Evolutionary conservation across 2,888 invertebrate genomes (phyloP), one percentile per base, ranked within the genome.

Genomic region (Conus canariensis): DNA sequence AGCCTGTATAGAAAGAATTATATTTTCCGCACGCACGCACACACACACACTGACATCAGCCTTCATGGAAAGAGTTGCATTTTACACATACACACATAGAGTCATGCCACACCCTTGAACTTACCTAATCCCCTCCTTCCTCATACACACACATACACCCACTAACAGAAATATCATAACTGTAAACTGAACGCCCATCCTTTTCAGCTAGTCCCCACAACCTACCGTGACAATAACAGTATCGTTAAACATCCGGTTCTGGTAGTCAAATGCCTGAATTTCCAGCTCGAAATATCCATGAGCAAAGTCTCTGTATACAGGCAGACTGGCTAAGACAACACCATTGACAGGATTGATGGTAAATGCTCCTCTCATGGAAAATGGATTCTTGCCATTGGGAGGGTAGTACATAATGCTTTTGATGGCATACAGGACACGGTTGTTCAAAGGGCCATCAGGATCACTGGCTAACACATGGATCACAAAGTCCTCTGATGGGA

Each of bases 251-350:
- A 80, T 25, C 0, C 91, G 74, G n/a, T 93, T 92, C 7, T 83
- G 19, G 16, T 59, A n/a, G 83, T 95, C 95, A 59, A 92, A 92
- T 7, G 94, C 95, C 82, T 89, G 90, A 8, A 95, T 89, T 1
- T 88, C 90, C 10, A 95, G 86, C 8, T 90, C 87, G 91, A 95
- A 95, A 89, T 92, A 92, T 2, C 95, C 94, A 10, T 92, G 93
- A 60, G 92, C 90, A 87, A 93, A 95, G 58, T 92, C 93, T 1
- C 89, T 90, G 89, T 94, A 94, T 9, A 93, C 91, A 22, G 92
- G 92, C 22, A 91, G 89, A 59, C 92, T 92, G 9, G 93, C 92
- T 5, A 92, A 90, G 25, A 95, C 89, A 19, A 90, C 90, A 8
- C 94, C 95, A 45, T 92, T 93, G 77, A 92, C 92, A 0, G 91